phyloP scores from a whole-genome alignment of 2,888 invertebrate species.

The Notodonta ziczac region DNA sequence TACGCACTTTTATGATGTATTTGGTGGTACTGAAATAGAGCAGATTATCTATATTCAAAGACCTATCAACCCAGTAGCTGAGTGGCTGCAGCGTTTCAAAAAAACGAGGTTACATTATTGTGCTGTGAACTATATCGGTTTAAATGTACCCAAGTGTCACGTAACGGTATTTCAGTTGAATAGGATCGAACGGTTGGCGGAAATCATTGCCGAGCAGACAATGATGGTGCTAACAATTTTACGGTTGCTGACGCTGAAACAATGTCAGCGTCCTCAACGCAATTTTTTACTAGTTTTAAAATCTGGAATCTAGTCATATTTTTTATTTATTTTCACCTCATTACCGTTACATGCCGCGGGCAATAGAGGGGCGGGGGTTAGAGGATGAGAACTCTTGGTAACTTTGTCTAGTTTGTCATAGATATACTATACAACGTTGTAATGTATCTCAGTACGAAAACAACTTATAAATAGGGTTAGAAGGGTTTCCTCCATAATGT shows the following conservation, averaged over 20 bases:
- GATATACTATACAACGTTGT: constrained; percentile 29
- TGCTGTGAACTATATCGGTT: constrained; percentile 35
- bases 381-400: too few relatives aligned
- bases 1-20: not conserved
- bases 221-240: constrained; percentile 66
- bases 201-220: constrained; percentile 66
- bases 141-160: constrained; percentile 41
- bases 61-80: not conserved
- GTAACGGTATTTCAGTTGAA: constrained; percentile 59
- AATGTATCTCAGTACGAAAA: constrained; percentile 37
- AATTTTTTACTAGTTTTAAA: constrained; percentile 14
- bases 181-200: constrained; percentile 60
- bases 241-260: constrained; percentile 72
- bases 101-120: constrained; percentile 27
- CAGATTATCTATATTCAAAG: constrained; percentile 2
- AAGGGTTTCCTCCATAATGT: constrained; percentile 43
- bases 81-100: not conserved
- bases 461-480: constrained; percentile 42
- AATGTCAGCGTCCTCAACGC: constrained; percentile 65
- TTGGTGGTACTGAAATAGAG: not conserved
- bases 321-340: too few relatives aligned
- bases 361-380: too few relatives aligned
- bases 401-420: constrained; percentile 13
- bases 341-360: not conserved
- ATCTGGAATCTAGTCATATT: not conserved